Evolutionary conservation across 2,797 vertebrate species (phyloP), one percentile per base, ranked within the genome.

Genomic region (Acestrorhynchus altus): DNA sequence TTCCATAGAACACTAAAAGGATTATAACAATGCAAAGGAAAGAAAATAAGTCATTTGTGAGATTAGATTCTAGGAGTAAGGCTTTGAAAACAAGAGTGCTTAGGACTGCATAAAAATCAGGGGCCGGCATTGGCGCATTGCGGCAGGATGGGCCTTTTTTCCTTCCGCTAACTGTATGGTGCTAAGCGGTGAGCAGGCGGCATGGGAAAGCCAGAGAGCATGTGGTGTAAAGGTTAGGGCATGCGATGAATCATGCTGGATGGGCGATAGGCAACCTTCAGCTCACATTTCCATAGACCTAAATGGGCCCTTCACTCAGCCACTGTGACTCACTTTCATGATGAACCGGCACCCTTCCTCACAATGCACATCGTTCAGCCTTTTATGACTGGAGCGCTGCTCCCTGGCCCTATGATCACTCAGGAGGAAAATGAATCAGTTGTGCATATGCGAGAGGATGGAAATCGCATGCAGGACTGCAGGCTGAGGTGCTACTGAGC

Each of bases 1-100:
- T 54, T 64, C 61, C 22, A 22, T 28, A 44, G 47, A 60, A 26
- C 46, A 42, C 67, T 66, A 68, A 59, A 60, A 20, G 63, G 26
- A 67, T 68, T 60, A 72, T 42, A 60, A 52, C 59, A 65, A 76
- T 56, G 68, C 54, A 47, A 60, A 49, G 49, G 46, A 70, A 54
- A 52, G 13, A 60, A 44, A 66, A 76, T 31, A 65, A 60, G 31
- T 57, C 56, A 72, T 70, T 49, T 70, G 59, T 42, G 26, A 76
- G 24, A 80, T 80, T 71, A 74, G 65, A 66, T 46, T 71, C 35
- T 24, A 47, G 49, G 35, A 39, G 31, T 15, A 49, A 40, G 46
- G 64, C 63, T 56, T 26, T 61, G 59, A 75, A 64, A 75, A 64
- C 54, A 24, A 57, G 59, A 80, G 31, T 75, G 67, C 20, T 76